These are phyloP conservation scores for Capitulum mitella DNA, from an alignment of 2,888 invertebrate species.

Conservation along the genomic window DNA sequence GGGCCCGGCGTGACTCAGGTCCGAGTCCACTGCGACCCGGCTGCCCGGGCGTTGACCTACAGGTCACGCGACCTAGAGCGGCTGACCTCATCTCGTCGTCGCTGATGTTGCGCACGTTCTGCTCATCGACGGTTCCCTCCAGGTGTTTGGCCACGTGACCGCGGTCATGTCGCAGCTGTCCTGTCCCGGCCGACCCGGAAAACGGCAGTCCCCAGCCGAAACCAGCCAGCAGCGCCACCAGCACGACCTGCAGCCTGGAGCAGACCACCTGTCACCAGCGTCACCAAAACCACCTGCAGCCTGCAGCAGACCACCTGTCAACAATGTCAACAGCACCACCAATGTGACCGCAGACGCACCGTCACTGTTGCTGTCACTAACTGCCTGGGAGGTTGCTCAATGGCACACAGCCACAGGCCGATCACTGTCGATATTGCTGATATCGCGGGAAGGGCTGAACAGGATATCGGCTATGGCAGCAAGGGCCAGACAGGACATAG, in stretches of 20 bases:
- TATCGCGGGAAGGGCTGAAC: no score
- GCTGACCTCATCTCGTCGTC: neutral
- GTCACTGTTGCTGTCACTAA: no score
- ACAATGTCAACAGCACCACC: neutral
- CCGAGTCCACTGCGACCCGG: no score
- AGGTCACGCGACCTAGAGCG: no score
- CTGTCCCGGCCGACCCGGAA: neutral
- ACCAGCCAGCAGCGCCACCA: neutral
- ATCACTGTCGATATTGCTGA: no score
- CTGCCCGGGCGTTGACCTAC: no score
- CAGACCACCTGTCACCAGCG: neutral
- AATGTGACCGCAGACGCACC: neutral
- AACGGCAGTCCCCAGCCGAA: neutral
- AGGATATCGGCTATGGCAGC: no score
- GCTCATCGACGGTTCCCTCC: neutral
- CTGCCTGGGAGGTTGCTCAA: no score
- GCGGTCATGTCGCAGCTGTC: neutral
- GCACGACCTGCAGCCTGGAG: slow-evolving; percentile 5
- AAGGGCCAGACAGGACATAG: no score
- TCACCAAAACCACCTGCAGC: neutral
- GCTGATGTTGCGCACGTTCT: neutral
- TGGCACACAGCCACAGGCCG: no score
- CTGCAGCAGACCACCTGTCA: neutral
- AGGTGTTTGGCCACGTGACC: neutral
- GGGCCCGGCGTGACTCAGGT: no score